Percentiles rank a stretch among this genome's conserved stretches.
Conservation (phyloP, 2,113 vertebrate species). For the Petaurus breviceps region DNA sequence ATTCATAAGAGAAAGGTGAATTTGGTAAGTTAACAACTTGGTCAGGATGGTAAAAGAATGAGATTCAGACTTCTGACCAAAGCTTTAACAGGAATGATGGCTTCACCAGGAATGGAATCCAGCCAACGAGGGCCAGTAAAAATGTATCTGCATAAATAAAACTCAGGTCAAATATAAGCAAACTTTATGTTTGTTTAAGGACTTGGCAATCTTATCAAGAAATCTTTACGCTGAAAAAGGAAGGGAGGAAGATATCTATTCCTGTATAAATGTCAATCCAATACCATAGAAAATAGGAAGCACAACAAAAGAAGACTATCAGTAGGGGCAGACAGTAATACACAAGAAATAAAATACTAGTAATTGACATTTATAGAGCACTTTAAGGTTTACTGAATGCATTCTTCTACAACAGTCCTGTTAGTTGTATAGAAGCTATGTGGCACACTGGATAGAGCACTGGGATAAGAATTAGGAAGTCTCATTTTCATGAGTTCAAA, state of each 20-base stretch:
- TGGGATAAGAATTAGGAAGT: neutral
- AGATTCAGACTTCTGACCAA: neutral
- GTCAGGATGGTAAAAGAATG: neutral
- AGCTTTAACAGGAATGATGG: neutral
- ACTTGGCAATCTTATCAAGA: neutral
- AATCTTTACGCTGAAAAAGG: neutral
- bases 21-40: neutral
- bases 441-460: neutral
- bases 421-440: neutral
- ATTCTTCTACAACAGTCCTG: neutral
- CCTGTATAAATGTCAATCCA: neutral
- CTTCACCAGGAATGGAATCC: neutral
- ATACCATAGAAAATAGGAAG: neutral
- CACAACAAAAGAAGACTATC: neutral
- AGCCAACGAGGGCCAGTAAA: neutral
- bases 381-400: neutral
- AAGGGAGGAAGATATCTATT: neutral
- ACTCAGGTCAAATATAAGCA: neutral
- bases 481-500: neutral
- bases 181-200: neutral
- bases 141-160: neutral
- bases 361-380: neutral
- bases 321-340: neutral
- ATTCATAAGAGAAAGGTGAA: neutral
- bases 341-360: neutral